Evolutionary conservation across 2,888 invertebrate genomes (phyloP).

Genomic region (Vanessa cardui): DNA sequence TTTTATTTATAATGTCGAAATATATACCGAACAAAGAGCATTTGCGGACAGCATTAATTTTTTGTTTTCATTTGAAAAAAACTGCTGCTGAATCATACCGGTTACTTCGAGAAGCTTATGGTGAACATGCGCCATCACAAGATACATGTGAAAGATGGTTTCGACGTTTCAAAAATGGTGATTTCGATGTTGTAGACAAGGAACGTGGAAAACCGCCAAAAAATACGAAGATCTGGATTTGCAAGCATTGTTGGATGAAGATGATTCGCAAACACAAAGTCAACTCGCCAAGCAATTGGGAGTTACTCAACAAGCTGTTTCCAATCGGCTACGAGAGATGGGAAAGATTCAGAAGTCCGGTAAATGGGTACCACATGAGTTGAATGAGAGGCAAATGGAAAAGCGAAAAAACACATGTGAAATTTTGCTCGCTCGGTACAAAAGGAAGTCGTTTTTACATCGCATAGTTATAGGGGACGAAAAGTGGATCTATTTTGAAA

Average conservation of each 20-base stretch:
- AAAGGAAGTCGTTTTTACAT: too few relatives aligned
- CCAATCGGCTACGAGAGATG: not conserved
- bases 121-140: conserved; percentile 1
- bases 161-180: conserved; percentile 20
- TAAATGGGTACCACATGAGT: too few relatives aligned
- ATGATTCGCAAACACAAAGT: not conserved
- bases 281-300: not conserved
- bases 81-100: conserved; percentile 1
- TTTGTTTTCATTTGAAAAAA: conserved; percentile 6
- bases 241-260: conserved; percentile 10
- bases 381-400: too few relatives aligned
- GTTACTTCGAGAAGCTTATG: conserved; percentile 2
- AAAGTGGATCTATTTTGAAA: too few relatives aligned
- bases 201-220: not conserved
- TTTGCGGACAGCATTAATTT: conserved; percentile 2
- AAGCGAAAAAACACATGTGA: too few relatives aligned
- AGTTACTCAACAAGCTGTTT: not conserved
- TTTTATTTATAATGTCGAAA: conserved; percentile 4
- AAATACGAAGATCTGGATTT: conserved; percentile 3
- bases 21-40: not conserved
- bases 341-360: not conserved
- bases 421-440: too few relatives aligned
- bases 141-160: conserved; percentile 4
- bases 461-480: too few relatives aligned
- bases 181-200: conserved; percentile 1